Percentiles rank a stretch among this genome's conserved stretches.
Evolutionary conservation across 2,113 vertebrate species (phyloP).

Genomic region (Electrona antarctica): DNA sequence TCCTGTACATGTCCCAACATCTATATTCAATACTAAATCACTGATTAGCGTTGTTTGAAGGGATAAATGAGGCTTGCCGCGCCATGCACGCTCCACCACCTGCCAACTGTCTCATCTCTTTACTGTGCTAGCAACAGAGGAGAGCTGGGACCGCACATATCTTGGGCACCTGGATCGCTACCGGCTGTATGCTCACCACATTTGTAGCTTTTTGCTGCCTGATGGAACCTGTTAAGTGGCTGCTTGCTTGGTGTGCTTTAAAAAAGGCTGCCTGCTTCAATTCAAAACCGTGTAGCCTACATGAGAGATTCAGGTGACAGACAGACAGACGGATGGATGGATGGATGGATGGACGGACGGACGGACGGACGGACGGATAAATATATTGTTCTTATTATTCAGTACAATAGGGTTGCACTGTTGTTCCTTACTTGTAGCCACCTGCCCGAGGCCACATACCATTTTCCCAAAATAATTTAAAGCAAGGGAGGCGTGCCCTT

Average conservation of each 20-base stretch:
- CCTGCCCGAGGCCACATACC: slow-evolving; percentile 17
- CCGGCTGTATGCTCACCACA: not conserved
- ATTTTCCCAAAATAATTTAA: slow-evolving; percentile 27
- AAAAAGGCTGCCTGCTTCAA: not conserved
- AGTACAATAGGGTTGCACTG: no score
- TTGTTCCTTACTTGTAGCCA: slow-evolving; percentile 3
- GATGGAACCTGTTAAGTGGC: not conserved
- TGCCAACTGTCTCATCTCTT: slow-evolving; percentile 35
- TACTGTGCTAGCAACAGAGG: slow-evolving; percentile 1
- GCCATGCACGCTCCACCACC: slow-evolving; percentile 9
- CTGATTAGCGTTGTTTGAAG: slow-evolving; percentile 42
- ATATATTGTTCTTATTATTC: no score
- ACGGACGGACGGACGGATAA: no score
- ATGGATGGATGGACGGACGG: no score
- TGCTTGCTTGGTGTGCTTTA: not conserved
- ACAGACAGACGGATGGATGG: no score
- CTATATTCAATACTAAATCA: slow-evolving; percentile 49
- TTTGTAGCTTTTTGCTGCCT: not conserved
- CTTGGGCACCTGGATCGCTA: not conserved
- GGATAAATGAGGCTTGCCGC: slow-evolving; percentile 19
- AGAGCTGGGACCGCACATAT: not conserved
- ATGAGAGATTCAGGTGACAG: not conserved
- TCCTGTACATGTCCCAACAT: slow-evolving; percentile 29
- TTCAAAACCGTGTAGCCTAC: not conserved
- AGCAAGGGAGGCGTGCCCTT: slow-evolving; percentile 40